Conservation (phyloP, 2,797 vertebrate genomes). For the Myoxocephalus aenaeus region DNA sequence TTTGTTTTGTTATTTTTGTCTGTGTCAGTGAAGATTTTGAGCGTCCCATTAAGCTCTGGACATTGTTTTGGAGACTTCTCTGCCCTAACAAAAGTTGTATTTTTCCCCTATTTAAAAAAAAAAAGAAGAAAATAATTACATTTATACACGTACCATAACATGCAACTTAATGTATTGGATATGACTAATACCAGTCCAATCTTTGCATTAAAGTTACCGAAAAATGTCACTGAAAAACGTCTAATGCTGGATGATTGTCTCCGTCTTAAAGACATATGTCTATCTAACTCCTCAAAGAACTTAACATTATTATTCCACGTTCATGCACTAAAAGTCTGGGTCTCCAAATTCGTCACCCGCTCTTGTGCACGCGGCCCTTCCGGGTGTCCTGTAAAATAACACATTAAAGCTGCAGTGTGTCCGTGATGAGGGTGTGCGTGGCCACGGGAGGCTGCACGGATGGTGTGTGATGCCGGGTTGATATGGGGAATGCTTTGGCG, state of each 20-base stretch:
- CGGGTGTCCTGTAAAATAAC: conserved; percentile 25
- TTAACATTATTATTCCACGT: neutral
- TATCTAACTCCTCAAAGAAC: neutral
- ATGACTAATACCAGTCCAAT: neutral
- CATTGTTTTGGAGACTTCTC: neutral
- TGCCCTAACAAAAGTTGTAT: neutral
- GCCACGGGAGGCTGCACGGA: conserved; percentile 64
- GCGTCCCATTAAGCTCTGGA: neutral
- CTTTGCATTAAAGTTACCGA: neutral
- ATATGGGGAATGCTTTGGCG: conserved; percentile 78
- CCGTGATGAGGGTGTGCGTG: conserved; percentile 68
- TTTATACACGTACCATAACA: neutral
- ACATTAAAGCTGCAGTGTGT: conserved; percentile 54
- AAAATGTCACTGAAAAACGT: neutral
- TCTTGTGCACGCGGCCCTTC: neutral
- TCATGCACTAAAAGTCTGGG: too few relatives aligned
- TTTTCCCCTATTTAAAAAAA: neutral
- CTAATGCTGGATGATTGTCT: neutral
- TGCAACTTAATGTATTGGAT: neutral
- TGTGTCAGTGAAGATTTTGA: neutral
- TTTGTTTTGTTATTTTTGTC: neutral
- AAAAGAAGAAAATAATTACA: neutral
- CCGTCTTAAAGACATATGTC: too few relatives aligned
- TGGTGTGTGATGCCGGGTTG: conserved; percentile 76
- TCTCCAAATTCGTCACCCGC: neutral